Conservation (phyloP, 2,888 invertebrate species). For the Drosophila anomelani region DNA sequence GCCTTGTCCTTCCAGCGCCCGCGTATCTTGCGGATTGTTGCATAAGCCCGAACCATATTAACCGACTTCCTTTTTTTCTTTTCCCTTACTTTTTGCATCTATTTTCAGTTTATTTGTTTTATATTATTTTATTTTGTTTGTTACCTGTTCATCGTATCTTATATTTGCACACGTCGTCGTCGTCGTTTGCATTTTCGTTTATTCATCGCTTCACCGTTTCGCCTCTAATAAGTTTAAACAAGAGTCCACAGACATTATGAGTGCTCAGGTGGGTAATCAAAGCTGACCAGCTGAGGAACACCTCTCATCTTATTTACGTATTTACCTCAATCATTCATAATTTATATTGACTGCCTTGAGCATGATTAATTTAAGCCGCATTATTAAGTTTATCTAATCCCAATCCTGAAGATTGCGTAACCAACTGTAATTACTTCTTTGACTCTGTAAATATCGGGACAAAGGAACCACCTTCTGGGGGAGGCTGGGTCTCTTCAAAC, state of each 20-base stretch:
- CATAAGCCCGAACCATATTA: constrained; percentile 64
- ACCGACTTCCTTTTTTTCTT: constrained; percentile 9
- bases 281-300: constrained; percentile 35
- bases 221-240: constrained; percentile 31
- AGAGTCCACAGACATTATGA: constrained; percentile 56
- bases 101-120: constrained; percentile 37
- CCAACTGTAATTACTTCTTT: not conserved
- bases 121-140: constrained; percentile 25
- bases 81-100: constrained; percentile 13
- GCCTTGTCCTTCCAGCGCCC: constrained; percentile 63
- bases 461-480: constrained; percentile 1
- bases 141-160: constrained; percentile 27
- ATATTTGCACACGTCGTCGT: constrained; percentile 31
- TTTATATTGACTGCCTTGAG: constrained; percentile 11
- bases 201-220: constrained; percentile 32
- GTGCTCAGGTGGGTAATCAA: constrained; percentile 70
- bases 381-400: constrained; percentile 1
- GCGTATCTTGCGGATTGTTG: constrained; percentile 73
- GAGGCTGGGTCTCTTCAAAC: not conserved
- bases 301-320: constrained; percentile 24
- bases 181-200: constrained; percentile 36
- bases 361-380: constrained; percentile 30
- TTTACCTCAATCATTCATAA: constrained; percentile 17
- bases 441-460: not conserved
- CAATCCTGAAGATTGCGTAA: constrained; percentile 18